phyloP scores from a whole-genome alignment of 2,888 invertebrate genomes.

The Arge pagana region DNA sequence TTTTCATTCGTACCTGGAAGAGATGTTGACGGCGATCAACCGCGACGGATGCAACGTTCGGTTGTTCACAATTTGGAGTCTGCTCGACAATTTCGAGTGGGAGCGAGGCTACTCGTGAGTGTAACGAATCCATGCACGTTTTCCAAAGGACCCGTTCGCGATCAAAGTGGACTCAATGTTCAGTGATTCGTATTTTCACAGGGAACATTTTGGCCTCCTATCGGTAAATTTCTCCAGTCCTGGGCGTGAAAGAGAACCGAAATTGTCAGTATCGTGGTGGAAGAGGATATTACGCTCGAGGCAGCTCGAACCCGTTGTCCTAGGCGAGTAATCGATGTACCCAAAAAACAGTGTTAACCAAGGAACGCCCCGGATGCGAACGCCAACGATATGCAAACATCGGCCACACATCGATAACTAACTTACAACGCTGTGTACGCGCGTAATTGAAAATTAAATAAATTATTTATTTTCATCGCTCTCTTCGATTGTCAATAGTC shows the following conservation, averaged over 20 bases:
- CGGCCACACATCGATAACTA: no score
- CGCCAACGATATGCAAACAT: no score
- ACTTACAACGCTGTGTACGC: no score
- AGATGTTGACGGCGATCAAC: neutral
- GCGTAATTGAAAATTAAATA: no score
- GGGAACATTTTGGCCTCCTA: constrained; percentile 67
- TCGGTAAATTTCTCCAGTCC: constrained; percentile 73
- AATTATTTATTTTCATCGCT: no score
- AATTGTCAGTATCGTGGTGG: constrained; percentile 63
- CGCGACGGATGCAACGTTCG: neutral
- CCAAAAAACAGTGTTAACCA: no score
- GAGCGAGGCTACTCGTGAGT: constrained; percentile 48
- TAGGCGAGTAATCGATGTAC: no score
- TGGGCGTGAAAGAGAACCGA: constrained; percentile 68
- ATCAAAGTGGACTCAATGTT: neutral
- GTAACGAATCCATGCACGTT: constrained; percentile 14
- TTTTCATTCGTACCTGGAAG: neutral
- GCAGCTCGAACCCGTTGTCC: constrained; percentile 50
- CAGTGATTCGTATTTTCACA: neutral
- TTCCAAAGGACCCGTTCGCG: neutral
- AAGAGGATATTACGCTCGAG: constrained; percentile 60
- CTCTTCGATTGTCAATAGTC: no score
- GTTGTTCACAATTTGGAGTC: constrained; percentile 31
- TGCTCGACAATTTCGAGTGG: constrained; percentile 59
- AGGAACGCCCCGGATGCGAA: no score